Percentiles rank a stretch among this genome's conserved stretches.
Conservation (phyloP, 2,888 invertebrate genomes). For the Germaria angustata region DNA sequence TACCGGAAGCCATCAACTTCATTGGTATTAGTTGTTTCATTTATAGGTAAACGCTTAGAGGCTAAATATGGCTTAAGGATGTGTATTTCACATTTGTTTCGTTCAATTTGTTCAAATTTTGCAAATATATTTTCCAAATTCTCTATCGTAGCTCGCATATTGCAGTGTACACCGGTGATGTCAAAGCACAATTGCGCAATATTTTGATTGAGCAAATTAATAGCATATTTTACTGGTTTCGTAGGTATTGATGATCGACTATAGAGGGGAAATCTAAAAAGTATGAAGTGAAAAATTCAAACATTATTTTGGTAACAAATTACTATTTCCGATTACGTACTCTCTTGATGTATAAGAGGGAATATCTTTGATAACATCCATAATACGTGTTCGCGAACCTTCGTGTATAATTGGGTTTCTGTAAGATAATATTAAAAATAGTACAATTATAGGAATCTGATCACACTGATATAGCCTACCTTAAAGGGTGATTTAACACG, state of each 20-base stretch:
- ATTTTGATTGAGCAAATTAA: slow-evolving; percentile 95
- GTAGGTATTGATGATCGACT: slow-evolving; percentile 78
- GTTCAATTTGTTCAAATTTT: slow-evolving; percentile 71
- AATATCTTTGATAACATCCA: slow-evolving; percentile 88
- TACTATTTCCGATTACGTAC: slow-evolving; percentile 79
- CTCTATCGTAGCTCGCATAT: slow-evolving; percentile 76
- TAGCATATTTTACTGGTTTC: slow-evolving; percentile 87
- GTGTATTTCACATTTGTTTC: slow-evolving; percentile 58
- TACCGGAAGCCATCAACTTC: slow-evolving; percentile 28
- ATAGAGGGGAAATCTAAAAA: slow-evolving; percentile 89
- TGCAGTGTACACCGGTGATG: slow-evolving; percentile 73
- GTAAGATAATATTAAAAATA: slow-evolving; percentile 2
- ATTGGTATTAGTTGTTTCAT: slow-evolving; percentile 59
- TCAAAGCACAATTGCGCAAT: slow-evolving; percentile 89
- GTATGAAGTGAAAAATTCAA: neutral
- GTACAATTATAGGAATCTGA: neutral
- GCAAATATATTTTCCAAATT: slow-evolving; percentile 76
- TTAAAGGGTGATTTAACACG: slow-evolving; percentile 90
- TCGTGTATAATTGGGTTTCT: slow-evolving; percentile 88
- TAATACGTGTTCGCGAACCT: slow-evolving; percentile 90
- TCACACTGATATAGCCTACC: slow-evolving; percentile 75
- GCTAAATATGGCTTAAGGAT: slow-evolving; percentile 33
- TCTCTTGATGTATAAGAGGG: slow-evolving; percentile 84
- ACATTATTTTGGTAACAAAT: neutral
- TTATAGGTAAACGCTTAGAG: slow-evolving; percentile 42